Evolutionary conservation across 2,888 invertebrate species (phyloP).

Genomic region (Neoitamus cyanurus): DNA sequence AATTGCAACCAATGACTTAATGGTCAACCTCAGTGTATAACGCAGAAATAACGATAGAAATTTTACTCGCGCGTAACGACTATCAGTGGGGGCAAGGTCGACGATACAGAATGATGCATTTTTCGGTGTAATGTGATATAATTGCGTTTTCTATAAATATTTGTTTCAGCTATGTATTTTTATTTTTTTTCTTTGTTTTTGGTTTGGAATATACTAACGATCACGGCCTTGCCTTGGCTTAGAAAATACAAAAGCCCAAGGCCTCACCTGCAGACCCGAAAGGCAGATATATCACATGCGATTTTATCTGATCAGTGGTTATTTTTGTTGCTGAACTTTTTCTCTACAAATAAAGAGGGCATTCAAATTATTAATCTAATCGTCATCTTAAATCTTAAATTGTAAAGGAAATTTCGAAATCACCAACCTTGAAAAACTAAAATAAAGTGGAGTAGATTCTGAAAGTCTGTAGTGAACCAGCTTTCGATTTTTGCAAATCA

Average conservation of each 20-base stretch:
- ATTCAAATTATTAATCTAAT: too few relatives aligned
- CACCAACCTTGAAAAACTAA: too few relatives aligned
- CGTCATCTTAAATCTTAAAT: too few relatives aligned
- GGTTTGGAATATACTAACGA: not conserved
- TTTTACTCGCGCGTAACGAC: constrained; percentile 8
- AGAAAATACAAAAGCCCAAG: not conserved
- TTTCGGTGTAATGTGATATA: not conserved
- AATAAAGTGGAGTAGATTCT: too few relatives aligned
- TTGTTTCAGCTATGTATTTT: too few relatives aligned
- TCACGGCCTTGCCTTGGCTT: not conserved
- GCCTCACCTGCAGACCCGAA: not conserved
- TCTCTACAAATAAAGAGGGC: too few relatives aligned
- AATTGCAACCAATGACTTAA: not conserved
- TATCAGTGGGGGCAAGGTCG: not conserved
- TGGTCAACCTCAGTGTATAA: not conserved
- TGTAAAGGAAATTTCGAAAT: too few relatives aligned
- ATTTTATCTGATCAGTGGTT: not conserved
- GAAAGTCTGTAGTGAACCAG: too few relatives aligned
- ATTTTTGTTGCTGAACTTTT: too few relatives aligned
- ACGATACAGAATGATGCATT: not conserved
- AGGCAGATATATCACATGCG: not conserved
- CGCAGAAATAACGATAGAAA: not conserved
- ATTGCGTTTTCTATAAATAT: constrained; percentile 12
- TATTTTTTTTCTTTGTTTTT: not conserved
- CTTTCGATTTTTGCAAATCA: too few relatives aligned